Percentiles rank a stretch among this genome's conserved stretches.
Evolutionary conservation across 2,888 invertebrate species (phyloP).

Genomic region (Ophion slaviceki): DNA sequence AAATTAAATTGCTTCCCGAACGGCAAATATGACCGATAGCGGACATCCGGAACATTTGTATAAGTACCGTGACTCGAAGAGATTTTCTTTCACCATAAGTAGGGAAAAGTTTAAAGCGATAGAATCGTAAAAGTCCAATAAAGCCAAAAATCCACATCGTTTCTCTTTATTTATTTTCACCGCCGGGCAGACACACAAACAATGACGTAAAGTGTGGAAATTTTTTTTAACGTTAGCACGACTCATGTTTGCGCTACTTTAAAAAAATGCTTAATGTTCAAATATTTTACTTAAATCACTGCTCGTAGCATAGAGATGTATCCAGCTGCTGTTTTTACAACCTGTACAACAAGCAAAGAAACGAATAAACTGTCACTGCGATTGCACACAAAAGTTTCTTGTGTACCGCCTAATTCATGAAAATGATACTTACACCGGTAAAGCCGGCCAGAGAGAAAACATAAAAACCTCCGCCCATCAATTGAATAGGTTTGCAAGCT

Average conservation of each 20-base stretch:
- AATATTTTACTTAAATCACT: constrained; percentile 4
- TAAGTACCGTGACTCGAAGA: background rate
- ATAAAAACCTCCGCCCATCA: constrained; percentile 54
- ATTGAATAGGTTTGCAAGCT: constrained; percentile 46
- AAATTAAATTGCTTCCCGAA: no score
- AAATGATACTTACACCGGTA: constrained; percentile 37
- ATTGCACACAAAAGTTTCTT: background rate
- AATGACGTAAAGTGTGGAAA: background rate
- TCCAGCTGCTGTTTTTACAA: constrained; percentile 42
- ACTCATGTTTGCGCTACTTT: background rate
- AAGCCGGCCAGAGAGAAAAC: constrained; percentile 49
- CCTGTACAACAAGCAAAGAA: background rate
- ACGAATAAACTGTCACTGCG: background rate
- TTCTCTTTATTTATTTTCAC: background rate
- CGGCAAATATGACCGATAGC: no score
- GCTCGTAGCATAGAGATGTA: constrained; percentile 39
- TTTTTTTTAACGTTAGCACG: background rate
- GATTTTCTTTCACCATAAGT: background rate
- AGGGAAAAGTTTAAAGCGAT: background rate
- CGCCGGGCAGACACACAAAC: background rate
- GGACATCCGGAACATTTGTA: background rate
- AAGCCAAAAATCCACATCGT: background rate
- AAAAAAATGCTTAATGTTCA: background rate
- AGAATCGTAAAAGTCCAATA: background rate
- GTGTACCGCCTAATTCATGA: background rate